Base-by-base conservation (phyloP, 2,113 vertebrate species). In the Callorhinus ursinus region DNA sequence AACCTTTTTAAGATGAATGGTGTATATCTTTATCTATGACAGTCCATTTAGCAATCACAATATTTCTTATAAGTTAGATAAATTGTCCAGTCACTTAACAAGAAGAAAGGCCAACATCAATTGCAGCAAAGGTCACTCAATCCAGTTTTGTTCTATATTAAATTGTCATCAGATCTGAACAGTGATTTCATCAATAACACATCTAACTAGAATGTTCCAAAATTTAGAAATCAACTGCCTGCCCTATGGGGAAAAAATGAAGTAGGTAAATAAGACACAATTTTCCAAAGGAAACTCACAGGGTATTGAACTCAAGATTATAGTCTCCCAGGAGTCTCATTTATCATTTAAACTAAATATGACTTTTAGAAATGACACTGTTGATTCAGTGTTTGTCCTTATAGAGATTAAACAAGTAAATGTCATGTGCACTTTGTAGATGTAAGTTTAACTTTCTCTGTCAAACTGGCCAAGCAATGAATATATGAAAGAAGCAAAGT, bases 51-150 rank as follows among this genome's bases (percentile, higher is more conserved):
- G 95, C 98, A 98, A 98, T 99, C 98, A 98, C 97, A 95, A 77
- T 97, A 98, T 97, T 98, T 98, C 92, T 97, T 94, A 19, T 98
- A 98, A 99, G 98, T 98, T 98, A 98, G 99, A 99, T 99, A 98
- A 98, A 99, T 99, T 98, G 98, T 97, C 93, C 0, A 97, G 98
- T 99, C 98, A 98, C 97, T 98, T 98, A 98, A 98, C 93, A 97
- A 96, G 93, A 97, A 98, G 92, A 98, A 98, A 98, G 98, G 98
- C 94, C 98, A 98, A 93, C 93, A 84, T 97, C 97, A 98, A 98
- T 97, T 98, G 98, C 97, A 97, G 81, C 89, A 98, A 98, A 99
- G 98, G 99, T 99, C 98, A 98, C 85, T 96, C 97, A 88, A 93
- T 97, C 95, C 96, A 98, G 98, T 98, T 98, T 97, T 93, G 88